These are phyloP conservation scores for Coluber constrictor DNA, from an alignment of 2,797 vertebrate genomes.

Conservation along the genomic window DNA sequence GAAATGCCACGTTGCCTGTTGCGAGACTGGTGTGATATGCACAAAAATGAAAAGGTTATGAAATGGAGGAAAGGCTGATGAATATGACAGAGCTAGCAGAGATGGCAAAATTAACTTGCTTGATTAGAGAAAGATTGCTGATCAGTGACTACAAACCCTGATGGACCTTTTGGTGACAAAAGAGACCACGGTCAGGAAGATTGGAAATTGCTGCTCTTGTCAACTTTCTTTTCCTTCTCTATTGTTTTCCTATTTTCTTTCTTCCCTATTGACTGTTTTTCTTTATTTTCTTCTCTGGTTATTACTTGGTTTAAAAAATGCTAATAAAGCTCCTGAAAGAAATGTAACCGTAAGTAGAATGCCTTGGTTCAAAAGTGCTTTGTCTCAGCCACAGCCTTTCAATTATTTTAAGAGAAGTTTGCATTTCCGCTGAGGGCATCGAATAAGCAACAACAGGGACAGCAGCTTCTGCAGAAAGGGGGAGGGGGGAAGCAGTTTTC, in stretches of 20 bases:
- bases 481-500: background rate
- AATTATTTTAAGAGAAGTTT: background rate
- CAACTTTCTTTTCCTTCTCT: background rate
- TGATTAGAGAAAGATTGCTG: background rate
- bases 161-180: background rate
- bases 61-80: background rate
- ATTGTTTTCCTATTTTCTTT: background rate
- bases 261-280: background rate
- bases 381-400: background rate
- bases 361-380: background rate
- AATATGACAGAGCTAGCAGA: background rate
- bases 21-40: background rate
- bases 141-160: background rate
- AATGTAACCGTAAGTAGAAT: background rate
- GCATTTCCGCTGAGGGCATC: background rate
- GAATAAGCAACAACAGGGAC: background rate
- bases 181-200: background rate
- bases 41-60: background rate
- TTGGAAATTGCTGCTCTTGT: background rate
- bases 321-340: background rate
- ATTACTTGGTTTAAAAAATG: background rate
- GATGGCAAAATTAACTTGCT: background rate
- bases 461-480: background rate
- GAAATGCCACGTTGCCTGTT: background rate
- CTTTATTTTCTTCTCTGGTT: background rate